phyloP scores from a whole-genome alignment of 1,140 invertebrate species.

The Nixonia krombeini region DNA sequence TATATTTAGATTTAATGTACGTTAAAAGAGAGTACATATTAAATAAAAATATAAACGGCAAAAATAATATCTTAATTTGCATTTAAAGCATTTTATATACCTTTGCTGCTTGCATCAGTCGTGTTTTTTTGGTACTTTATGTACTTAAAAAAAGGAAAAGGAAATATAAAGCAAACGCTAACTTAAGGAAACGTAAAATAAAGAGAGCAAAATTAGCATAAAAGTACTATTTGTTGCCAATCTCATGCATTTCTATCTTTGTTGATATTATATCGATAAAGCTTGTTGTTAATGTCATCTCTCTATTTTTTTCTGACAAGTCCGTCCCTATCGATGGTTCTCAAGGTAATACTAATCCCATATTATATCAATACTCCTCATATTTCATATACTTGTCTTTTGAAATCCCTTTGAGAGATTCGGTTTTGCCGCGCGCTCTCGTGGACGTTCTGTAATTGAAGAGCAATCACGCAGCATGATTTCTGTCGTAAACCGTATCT shows the following conservation, averaged over 20 bases:
- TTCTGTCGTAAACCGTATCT: constrained; percentile 52
- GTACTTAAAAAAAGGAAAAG: no score
- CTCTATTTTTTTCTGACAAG: constrained; percentile 72
- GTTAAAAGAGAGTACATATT: no score
- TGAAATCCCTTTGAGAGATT: constrained; percentile 60
- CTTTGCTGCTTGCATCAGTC: no score
- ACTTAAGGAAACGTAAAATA: constrained; percentile 31
- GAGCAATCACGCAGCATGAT: background rate
- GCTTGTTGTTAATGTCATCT: constrained; percentile 72
- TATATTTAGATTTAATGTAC: no score
- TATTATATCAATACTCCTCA: constrained; percentile 72
- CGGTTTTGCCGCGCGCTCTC: constrained; percentile 38
- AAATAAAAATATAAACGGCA: no score
- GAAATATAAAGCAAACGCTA: constrained; percentile 51
- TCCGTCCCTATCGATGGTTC: constrained; percentile 72
- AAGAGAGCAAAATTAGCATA: constrained; percentile 8
- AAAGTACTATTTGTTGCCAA: constrained; percentile 35
- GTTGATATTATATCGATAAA: constrained; percentile 68
- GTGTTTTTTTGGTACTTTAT: no score
- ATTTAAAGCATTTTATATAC: no score
- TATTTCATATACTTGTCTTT: constrained; percentile 64
- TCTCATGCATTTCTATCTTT: constrained; percentile 64
- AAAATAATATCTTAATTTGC: no score
- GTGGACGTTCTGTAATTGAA: constrained; percentile 1
- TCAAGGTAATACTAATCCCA: constrained; percentile 72